phyloP scores from a whole-genome alignment of 2,113 vertebrate genomes.

The Leiothrix lutea region DNA sequence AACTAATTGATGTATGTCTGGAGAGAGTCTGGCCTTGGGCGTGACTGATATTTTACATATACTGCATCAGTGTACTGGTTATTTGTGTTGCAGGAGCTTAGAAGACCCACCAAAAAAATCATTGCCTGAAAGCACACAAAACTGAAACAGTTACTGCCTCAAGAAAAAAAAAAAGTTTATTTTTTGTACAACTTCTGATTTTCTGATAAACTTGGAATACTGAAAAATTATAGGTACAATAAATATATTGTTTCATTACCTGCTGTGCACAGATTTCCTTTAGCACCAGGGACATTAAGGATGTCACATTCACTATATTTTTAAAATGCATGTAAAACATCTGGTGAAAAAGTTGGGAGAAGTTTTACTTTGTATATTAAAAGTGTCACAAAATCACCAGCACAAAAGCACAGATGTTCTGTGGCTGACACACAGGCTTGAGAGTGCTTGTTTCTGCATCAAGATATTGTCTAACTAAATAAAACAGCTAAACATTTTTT shows the following conservation, averaged over 20 bases:
- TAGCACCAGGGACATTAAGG: not conserved
- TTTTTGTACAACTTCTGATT: not conserved
- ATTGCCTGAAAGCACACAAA: not conserved
- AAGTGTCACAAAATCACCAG: not conserved
- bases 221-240: not conserved
- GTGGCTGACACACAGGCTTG: not conserved
- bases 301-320: not conserved
- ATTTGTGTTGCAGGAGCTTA: not conserved
- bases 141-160: not conserved
- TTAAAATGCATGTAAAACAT: not conserved
- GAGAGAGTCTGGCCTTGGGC: not conserved
- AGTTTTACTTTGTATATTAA: not conserved
- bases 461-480: conserved; percentile 51
- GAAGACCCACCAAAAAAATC: not conserved
- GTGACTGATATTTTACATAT: not conserved
- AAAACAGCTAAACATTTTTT: conserved; percentile 33
- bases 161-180: not conserved
- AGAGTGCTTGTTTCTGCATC: conserved; percentile 15
- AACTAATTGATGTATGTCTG: not conserved
- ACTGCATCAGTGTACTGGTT: not conserved
- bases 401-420: conserved; percentile 16
- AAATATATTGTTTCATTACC: not conserved
- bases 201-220: not conserved
- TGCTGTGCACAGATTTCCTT: not conserved
- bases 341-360: not conserved